Conservation (phyloP, 64 coral and sea anemone species). For the Montipora capricornis region DNA sequence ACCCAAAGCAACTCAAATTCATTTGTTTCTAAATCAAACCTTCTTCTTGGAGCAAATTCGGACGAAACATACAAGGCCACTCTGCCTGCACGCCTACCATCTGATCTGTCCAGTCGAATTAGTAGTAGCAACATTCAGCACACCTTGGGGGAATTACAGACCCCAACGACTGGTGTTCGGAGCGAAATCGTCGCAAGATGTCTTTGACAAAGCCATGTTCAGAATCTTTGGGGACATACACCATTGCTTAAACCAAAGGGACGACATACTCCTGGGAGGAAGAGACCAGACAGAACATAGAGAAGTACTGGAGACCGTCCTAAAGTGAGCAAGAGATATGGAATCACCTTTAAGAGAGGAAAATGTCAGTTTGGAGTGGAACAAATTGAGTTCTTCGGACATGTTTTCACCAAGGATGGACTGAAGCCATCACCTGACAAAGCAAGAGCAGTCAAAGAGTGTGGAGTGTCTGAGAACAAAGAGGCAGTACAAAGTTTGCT, state of each 20-base stretch:
- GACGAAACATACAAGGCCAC: not conserved
- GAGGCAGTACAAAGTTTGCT: constrained; percentile 77
- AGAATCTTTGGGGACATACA: constrained; percentile 63
- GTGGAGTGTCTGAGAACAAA: constrained; percentile 60
- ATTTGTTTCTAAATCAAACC: constrained; percentile 20
- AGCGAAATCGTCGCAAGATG: too few relatives aligned
- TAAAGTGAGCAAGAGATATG: constrained; percentile 68
- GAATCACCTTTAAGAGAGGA: too few relatives aligned
- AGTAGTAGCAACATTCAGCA: too few relatives aligned
- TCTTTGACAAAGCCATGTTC: too few relatives aligned
- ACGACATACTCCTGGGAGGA: constrained; percentile 64
- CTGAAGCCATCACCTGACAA: constrained; percentile 73
- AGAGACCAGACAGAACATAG: constrained; percentile 44
- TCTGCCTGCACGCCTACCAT: not conserved
- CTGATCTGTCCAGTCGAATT: not conserved
- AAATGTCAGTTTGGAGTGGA: constrained; percentile 57
- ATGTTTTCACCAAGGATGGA: constrained; percentile 68
- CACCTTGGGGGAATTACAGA: too few relatives aligned
- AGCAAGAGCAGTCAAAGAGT: constrained; percentile 74
- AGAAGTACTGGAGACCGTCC: constrained; percentile 46
- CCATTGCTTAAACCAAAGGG: constrained; percentile 42
- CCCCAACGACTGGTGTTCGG: too few relatives aligned
- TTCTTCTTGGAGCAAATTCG: constrained; percentile 15
- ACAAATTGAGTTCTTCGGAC: constrained; percentile 72
- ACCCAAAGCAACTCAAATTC: constrained; percentile 55